These are phyloP conservation scores for Drosophila mojavensis DNA, from an alignment of 1,140 invertebrate genomes.

Conservation along the genomic window DNA sequence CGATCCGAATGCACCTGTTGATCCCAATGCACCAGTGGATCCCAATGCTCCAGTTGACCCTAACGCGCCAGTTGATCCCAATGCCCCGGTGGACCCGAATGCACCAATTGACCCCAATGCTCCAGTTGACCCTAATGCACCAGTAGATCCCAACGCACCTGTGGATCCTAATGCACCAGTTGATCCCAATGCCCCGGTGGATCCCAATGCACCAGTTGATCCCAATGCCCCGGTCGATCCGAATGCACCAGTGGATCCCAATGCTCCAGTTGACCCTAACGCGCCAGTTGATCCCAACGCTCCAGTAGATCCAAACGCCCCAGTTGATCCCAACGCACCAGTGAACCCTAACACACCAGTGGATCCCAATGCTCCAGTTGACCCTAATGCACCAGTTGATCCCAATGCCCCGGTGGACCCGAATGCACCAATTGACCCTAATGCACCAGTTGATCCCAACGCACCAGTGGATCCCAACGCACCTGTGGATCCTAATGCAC, in stretches of 20 bases:
- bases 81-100: constrained; percentile 16
- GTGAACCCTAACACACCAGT: too few relatives aligned
- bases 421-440: constrained; percentile 21
- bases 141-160: constrained; percentile 17
- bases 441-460: constrained; percentile 11
- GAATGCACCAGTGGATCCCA: neutral
- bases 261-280: too few relatives aligned
- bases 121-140: constrained; percentile 12
- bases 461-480: neutral
- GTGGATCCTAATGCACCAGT: constrained; percentile 21
- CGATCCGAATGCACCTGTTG: constrained; percentile 7
- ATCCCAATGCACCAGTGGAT: constrained; percentile 9
- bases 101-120: constrained; percentile 12
- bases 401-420: constrained; percentile 31
- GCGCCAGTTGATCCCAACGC: too few relatives aligned
- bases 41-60: constrained; percentile 1
- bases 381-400: constrained; percentile 12
- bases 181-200: constrained; percentile 11
- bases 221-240: constrained; percentile 12
- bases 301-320: too few relatives aligned
- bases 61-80: constrained; percentile 13
- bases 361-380: constrained; percentile 6
- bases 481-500: constrained; percentile 4
- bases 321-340: too few relatives aligned
- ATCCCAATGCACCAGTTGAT: constrained; percentile 8